Base-by-base conservation (phyloP, 2,797 vertebrate genomes). In the Takifugu rubripes region DNA sequence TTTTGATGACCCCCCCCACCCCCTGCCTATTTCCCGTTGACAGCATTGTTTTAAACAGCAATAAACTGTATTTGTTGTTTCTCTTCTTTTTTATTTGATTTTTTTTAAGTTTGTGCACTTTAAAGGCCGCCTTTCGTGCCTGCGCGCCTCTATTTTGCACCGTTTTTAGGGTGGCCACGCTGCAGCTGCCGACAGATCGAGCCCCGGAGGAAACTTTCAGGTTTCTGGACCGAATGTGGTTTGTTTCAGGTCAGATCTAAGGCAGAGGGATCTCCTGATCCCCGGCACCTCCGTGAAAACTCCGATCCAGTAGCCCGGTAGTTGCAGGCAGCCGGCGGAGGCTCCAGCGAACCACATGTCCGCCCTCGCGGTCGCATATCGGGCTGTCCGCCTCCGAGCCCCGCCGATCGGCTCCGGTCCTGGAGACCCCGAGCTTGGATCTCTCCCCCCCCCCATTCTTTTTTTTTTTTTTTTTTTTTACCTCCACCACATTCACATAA, bases 351-450 rank as follows among this genome's bases (percentile, higher is more conserved):
- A 74, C 67, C 75, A 60, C 77, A 68, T 66, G 75, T 68, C 72
- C 75, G 64, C 2, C 70, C 58, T 64, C 31, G 54, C 71, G 71
- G 77, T 68, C 65, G 61, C 53, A 75, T 79, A 79, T 76, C 43
- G 66, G 29, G 70, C 73, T 80, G 79, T 75, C 90, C 87, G 89
- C 62, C 74, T 66, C 77, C 50, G 59, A 75, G 84, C 88, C 84
- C 83, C 64, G 78, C 81, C 78, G 82, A 86, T 84, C 89, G 86
- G 88, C 80, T 85, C 75, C 69, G 84, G 90, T 89, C 90, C 88
- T 72, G 90, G 87, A 88, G 90, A 83, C 85, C 88, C 85, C 84
- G 88, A 83, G 90, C 84, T 88, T 82, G 78, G 85, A 7, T 17
- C 3, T 46, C 14, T 29, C 21, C 1, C 21, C 21, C 21, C 21